Percentiles rank a stretch among this genome's conserved stretches.
Evolutionary conservation across 2,888 invertebrate species (phyloP).

Genomic region (Nasonia oneida): DNA sequence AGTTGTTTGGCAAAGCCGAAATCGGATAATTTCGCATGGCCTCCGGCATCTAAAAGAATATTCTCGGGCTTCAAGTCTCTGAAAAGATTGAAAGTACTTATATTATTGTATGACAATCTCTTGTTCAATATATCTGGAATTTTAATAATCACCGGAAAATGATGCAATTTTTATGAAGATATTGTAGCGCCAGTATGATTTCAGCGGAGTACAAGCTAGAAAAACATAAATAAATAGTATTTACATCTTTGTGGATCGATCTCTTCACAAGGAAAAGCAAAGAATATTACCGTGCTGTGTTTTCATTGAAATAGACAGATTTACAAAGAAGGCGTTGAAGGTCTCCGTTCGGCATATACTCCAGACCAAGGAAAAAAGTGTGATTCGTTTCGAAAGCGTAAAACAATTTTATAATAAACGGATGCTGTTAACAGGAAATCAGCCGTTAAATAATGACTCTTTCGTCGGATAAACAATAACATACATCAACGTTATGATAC

Average conservation of each 20-base stretch:
- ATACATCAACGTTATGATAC: slow-evolving; percentile 60
- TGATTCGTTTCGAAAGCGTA: slow-evolving; percentile 90
- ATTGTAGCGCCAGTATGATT: slow-evolving; percentile 86
- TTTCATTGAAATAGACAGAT: slow-evolving; percentile 87
- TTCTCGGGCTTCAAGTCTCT: slow-evolving; percentile 99
- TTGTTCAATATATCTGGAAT: neutral
- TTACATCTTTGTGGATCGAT: neutral
- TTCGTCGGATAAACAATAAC: neutral
- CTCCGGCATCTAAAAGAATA: slow-evolving; percentile 95
- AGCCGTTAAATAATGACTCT: neutral
- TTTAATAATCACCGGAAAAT: slow-evolving; percentile 82
- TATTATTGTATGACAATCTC: neutral
- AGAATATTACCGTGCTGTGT: slow-evolving; percentile 81
- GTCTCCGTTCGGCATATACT: slow-evolving; percentile 88
- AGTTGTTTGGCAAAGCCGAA: slow-evolving; percentile 77
- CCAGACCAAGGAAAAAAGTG: slow-evolving; percentile 87
- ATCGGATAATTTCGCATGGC: slow-evolving; percentile 85
- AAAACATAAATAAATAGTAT: slow-evolving; percentile 49
- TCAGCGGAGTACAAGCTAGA: slow-evolving; percentile 84
- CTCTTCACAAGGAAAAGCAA: slow-evolving; percentile 24
- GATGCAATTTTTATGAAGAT: slow-evolving; percentile 85
- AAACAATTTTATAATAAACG: slow-evolving; percentile 87
- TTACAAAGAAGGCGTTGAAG: slow-evolving; percentile 87
- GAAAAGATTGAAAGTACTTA: slow-evolving; percentile 69
- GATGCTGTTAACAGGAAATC: slow-evolving; percentile 80